Evolutionary conservation across 2,888 invertebrate species (phyloP).

Genomic region (Callimorpha dominula): DNA sequence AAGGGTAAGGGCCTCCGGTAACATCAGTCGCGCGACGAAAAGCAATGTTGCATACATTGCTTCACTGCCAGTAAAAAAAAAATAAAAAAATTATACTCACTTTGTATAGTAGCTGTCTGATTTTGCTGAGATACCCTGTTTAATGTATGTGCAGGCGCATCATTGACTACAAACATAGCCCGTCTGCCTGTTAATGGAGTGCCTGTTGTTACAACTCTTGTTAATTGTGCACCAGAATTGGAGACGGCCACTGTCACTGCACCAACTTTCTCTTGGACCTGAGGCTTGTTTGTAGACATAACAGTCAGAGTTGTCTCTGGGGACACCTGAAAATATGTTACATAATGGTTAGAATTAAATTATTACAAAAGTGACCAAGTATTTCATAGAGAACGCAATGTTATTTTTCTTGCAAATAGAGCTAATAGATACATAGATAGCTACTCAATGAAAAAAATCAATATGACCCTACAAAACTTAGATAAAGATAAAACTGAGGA

Average conservation of each 20-base stretch:
- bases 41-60: too few species aligned
- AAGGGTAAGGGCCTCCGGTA: too few species aligned
- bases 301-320: slow-evolving; percentile 84
- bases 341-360: background rate
- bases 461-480: too few species aligned
- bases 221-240: slow-evolving; percentile 78
- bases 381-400: too few species aligned
- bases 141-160: slow-evolving; percentile 74
- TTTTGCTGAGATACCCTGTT: slow-evolving; percentile 82
- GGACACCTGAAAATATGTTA: slow-evolving; percentile 72
- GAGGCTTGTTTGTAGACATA: slow-evolving; percentile 84
- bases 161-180: slow-evolving; percentile 84
- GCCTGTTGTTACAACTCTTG: slow-evolving; percentile 78
- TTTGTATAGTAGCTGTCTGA: slow-evolving; percentile 82
- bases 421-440: too few species aligned
- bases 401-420: too few species aligned
- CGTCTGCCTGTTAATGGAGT: slow-evolving; percentile 72
- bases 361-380: background rate
- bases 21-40: too few species aligned
- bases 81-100: too few species aligned
- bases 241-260: slow-evolving; percentile 79
- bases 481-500: too few species aligned
- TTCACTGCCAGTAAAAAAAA: too few species aligned
- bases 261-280: slow-evolving; percentile 83
- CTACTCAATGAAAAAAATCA: too few species aligned